Percentiles rank a stretch among this genome's conserved stretches.
phyloP scores from a whole-genome alignment of 2,113 vertebrate genomes.

The Pterocles orientalis region DNA sequence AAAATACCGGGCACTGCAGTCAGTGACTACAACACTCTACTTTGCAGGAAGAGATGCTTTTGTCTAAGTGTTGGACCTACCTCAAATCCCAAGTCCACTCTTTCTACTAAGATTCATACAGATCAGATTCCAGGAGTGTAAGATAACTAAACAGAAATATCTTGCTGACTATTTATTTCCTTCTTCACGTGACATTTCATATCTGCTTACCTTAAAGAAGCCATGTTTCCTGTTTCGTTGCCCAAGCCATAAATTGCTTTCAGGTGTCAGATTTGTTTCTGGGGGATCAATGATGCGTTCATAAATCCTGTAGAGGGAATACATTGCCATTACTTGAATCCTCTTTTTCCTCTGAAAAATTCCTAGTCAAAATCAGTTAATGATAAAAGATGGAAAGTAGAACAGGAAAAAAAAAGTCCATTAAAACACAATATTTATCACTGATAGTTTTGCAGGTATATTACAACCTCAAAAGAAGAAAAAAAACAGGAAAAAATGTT shows the following conservation, averaged over 20 bases:
- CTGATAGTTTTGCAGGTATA: not conserved
- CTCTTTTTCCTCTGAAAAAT: not conserved
- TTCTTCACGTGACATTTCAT: not conserved
- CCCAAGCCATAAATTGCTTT: slow-evolving; percentile 92
- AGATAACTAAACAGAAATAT: not conserved
- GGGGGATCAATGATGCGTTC: slow-evolving; percentile 92
- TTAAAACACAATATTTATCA: not conserved
- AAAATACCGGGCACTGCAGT: not conserved
- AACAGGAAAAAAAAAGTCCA: not conserved
- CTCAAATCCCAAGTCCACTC: not conserved
- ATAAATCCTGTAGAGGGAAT: slow-evolving; percentile 87
- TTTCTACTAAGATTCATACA: not conserved
- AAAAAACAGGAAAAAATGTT: not conserved
- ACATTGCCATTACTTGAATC: slow-evolving; percentile 6
- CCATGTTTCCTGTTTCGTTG: slow-evolving; percentile 93
- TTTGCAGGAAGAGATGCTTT: not conserved
- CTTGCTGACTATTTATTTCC: not conserved
- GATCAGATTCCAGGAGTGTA: not conserved
- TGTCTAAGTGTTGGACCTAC: not conserved
- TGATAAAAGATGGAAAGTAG: not conserved
- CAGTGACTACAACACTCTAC: fast-evolving
- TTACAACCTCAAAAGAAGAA: not conserved
- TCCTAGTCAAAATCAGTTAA: not conserved
- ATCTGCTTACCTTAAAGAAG: slow-evolving; percentile 91
- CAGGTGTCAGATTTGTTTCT: slow-evolving; percentile 86